Conservation (phyloP, 2,113 vertebrate species). For the Bujurquina vittata region DNA sequence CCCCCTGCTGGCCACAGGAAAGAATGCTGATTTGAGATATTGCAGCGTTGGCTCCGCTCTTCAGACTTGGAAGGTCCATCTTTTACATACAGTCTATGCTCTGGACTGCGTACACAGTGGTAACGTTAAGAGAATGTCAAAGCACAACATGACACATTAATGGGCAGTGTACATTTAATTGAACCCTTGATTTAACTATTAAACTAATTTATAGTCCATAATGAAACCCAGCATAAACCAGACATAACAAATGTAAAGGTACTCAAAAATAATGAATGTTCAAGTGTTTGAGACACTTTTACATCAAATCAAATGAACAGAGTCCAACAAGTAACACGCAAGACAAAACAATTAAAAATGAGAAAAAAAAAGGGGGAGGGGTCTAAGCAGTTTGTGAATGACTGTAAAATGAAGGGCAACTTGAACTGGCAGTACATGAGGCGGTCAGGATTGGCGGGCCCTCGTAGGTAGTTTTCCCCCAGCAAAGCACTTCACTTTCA, state of each 20-base stretch:
- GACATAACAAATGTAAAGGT: constrained; percentile 37
- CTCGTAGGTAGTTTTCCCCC: not conserved
- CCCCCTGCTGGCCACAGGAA: not conserved
- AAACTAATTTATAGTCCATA: constrained; percentile 33
- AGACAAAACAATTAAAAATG: constrained; percentile 14
- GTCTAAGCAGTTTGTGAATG: constrained; percentile 47
- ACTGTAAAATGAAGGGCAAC: constrained; percentile 44
- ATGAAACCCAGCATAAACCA: constrained; percentile 45
- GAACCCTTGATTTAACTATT: constrained; percentile 39
- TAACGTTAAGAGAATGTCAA: not conserved
- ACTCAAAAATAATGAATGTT: constrained; percentile 15
- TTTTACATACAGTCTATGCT: not conserved
- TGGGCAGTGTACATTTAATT: constrained; percentile 66
- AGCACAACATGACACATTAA: not conserved
- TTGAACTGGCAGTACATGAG: constrained; percentile 66
- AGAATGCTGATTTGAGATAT: not conserved
- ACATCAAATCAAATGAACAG: constrained; percentile 35
- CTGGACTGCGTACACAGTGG: not conserved
- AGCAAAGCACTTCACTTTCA: not conserved
- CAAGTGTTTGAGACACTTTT: constrained; percentile 24
- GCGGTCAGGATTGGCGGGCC: constrained; percentile 27
- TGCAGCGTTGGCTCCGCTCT: not conserved
- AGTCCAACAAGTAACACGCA: constrained; percentile 45
- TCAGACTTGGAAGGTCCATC: not conserved
- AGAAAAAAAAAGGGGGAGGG: not conserved